A percentile compares a stretch with the other conserved stretches of the same genome.
These are phyloP conservation scores for Leptura quadrifasciata DNA, from an alignment of 2,888 invertebrate species.

Conservation along the genomic window DNA sequence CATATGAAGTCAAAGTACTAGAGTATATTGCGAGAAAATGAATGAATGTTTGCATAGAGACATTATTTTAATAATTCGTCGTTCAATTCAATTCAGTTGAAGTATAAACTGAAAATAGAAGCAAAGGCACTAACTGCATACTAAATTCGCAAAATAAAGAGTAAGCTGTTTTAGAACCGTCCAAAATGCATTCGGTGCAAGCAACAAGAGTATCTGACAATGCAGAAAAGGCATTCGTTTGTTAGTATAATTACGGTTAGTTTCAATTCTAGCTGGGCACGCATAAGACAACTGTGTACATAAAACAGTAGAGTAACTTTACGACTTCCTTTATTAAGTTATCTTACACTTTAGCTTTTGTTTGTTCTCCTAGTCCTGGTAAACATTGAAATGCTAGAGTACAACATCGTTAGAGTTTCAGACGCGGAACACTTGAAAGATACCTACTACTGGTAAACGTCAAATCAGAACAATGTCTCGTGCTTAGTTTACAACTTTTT, in stretches of 20 bases:
- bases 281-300: constrained; percentile 45
- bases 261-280: constrained; percentile 40
- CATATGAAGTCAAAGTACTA: too few relatives aligned
- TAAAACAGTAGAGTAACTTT: constrained; percentile 37
- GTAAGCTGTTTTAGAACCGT: neutral
- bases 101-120: too few relatives aligned
- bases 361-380: constrained; percentile 20
- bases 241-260: constrained; percentile 23
- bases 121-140: too few relatives aligned
- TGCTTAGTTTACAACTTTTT: neutral
- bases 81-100: too few relatives aligned
- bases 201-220: neutral
- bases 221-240: constrained; percentile 18
- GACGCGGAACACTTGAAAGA: constrained; percentile 7
- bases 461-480: neutral
- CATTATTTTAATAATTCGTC: too few relatives aligned
- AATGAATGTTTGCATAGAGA: too few relatives aligned
- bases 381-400: constrained; percentile 12
- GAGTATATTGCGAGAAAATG: too few relatives aligned
- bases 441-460: neutral
- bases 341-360: constrained; percentile 28
- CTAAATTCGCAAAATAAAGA: neutral
- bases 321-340: constrained; percentile 40
- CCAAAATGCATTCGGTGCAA: neutral
- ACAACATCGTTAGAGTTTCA: constrained; percentile 11